A percentile compares a stretch with the other conserved stretches of the same genome.
Conservation (phyloP, 1,140 invertebrate genomes). For the Calosoma granatense region DNA sequence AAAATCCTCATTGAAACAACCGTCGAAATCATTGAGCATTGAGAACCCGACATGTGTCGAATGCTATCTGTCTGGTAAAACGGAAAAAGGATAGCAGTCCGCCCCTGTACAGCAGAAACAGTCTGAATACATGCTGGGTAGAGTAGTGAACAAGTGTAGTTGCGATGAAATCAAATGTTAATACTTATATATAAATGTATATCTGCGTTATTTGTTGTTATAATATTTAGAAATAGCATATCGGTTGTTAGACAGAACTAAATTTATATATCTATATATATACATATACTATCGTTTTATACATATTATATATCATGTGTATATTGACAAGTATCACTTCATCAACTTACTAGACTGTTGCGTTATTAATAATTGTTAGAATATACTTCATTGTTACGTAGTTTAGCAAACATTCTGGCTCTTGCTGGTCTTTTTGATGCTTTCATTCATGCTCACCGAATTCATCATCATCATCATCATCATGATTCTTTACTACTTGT, state of each 20-base stretch:
- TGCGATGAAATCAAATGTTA: constrained; percentile 21
- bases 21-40: constrained; percentile 31
- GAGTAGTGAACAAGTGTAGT: constrained; percentile 31
- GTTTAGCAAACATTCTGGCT: constrained; percentile 20
- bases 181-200: too few relatives aligned
- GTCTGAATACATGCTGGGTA: constrained; percentile 35
- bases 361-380: too few relatives aligned
- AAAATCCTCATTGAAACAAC: constrained; percentile 35
- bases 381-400: too few relatives aligned
- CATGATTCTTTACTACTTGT: constrained; percentile 30
- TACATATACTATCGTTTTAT: not conserved
- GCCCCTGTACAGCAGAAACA: constrained; percentile 30
- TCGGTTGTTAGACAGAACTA: constrained; percentile 2
- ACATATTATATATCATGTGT: not conserved
- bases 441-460: constrained; percentile 35
- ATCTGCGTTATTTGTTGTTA: not conserved
- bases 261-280: constrained; percentile 2
- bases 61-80: constrained; percentile 47
- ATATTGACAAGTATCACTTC: too few relatives aligned
- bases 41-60: constrained; percentile 56
- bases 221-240: constrained; percentile 6
- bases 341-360: too few relatives aligned
- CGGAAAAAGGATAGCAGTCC: constrained; percentile 41
- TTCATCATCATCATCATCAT: constrained; percentile 33
- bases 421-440: constrained; percentile 22